Percentiles rank a stretch among this genome's conserved stretches.
These are phyloP conservation scores for Heliocidaris erythrogramma DNA, from an alignment of 35 echinoderm and acorn worm genomes.

Conservation along the genomic window DNA sequence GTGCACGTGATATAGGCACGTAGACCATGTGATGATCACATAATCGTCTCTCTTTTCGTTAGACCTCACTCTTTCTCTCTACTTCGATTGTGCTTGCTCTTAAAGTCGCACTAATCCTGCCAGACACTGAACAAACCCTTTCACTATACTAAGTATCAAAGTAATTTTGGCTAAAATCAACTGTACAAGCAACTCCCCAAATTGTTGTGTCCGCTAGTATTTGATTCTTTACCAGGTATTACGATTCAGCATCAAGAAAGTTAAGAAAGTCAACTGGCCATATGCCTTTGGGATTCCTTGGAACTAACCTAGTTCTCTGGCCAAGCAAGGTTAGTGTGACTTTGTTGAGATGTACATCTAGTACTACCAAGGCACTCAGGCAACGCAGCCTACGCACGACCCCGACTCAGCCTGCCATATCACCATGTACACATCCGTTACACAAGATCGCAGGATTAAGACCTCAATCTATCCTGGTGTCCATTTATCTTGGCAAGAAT, in stretches of 20 bases:
- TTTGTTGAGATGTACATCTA: not conserved
- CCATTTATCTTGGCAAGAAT: not conserved
- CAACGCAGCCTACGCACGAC: not conserved
- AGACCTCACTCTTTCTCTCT: not conserved
- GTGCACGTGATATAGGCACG: constrained; percentile 9
- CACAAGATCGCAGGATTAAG: not conserved
- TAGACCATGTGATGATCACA: constrained; percentile 51
- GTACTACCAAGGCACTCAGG: constrained; percentile 7
- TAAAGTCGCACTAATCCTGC: not conserved
- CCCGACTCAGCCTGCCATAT: not conserved
- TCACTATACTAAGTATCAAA: not conserved
- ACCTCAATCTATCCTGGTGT: not conserved
- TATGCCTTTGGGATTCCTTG: not conserved
- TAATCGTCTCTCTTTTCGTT: not conserved
- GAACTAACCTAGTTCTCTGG: not conserved
- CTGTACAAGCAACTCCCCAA: not conserved
- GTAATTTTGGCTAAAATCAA: not conserved
- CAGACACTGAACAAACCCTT: not conserved
- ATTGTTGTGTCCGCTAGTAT: not conserved
- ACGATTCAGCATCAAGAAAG: not conserved
- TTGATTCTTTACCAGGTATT: not conserved
- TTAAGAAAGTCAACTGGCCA: too few relatives aligned
- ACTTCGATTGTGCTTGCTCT: not conserved
- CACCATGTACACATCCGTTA: not conserved
- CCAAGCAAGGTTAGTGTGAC: not conserved